phyloP scores from a whole-genome alignment of 1,140 invertebrate species.

The Drosophila arizonae region DNA sequence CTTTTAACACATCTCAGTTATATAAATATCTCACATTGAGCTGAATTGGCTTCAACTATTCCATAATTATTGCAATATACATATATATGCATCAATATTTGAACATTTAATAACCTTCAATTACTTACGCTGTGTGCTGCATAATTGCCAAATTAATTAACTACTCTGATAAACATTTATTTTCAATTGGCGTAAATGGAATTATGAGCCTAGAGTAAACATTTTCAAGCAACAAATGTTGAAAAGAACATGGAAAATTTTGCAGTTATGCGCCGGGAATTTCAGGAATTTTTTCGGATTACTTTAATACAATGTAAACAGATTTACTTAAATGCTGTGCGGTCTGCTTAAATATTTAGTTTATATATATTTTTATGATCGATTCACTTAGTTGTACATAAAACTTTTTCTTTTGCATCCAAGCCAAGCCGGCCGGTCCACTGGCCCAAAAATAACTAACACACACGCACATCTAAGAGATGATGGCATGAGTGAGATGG shows the following conservation, averaged over 20 bases:
- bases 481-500: conserved; percentile 48
- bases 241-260: too few species aligned
- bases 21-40: too few species aligned
- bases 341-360: not conserved
- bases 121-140: too few species aligned
- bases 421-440: conserved; percentile 26
- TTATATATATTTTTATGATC: not conserved
- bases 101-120: too few species aligned
- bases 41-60: too few species aligned
- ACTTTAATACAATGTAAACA: conserved; percentile 22
- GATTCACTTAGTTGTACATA: conserved; percentile 4
- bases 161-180: too few species aligned
- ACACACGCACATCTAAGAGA: conserved; percentile 11
- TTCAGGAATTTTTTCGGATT: conserved; percentile 1
- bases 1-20: too few species aligned
- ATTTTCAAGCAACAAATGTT: not conserved
- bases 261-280: not conserved
- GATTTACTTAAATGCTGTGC: conserved; percentile 53
- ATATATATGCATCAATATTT: too few species aligned
- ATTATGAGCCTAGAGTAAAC: too few species aligned
- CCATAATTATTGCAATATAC: too few species aligned
- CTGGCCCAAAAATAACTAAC: conserved; percentile 17
- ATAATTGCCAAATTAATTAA: too few species aligned
- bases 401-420: conserved; percentile 1
- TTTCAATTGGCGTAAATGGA: too few species aligned